Base-by-base conservation (phyloP, 2,113 vertebrate genomes). In the Rhynchomys soricoides region DNA sequence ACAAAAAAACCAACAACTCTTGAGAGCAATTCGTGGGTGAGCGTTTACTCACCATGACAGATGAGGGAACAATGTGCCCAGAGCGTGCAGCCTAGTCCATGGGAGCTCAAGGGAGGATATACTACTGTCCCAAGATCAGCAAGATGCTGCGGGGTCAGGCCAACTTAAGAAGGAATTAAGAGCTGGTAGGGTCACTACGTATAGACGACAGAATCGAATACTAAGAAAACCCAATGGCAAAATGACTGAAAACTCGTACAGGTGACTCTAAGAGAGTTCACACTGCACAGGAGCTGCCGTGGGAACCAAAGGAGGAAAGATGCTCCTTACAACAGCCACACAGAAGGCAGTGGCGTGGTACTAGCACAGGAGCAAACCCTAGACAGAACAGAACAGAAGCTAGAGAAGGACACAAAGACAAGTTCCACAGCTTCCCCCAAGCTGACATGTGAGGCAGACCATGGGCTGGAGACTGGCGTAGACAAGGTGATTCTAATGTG, bases 21-120 rank as follows among this genome's bases (percentile, higher is more conserved):
- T 0, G 15, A 7, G 4, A 12, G 11, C 48, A 64, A 31, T 16
- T 1, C 9, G 34, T 12, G 3, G 26, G n/a, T 34, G 34, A 45
- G 19, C n/a, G 11, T 10, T 21, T 37, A 62, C 70, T 85, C 68
- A 43, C n/a, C 66, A 10, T 19, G 15, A 37, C 16, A 68, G 57
- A 12, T 5, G 12, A 81, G 48, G 7, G 19, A 7, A 37, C 26
- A 86, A 68, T 34, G 9, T n/a, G 31, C 83, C 34, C 31, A 34
- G 45, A 7, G 16, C 31, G 34, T 34, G 62, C 26, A 43, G 24
- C 17, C 43, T 62, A 50, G 82, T 68, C 19, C 59, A 22, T 19
- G 55, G 29, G 12, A 43, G 59, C 45, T 55, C 37, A 29, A 37
- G n/a, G 37, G 19, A 43, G 17, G 59, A 70, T 29, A 34, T 0